Base-by-base conservation (phyloP, 2,888 invertebrate species). In the Nematopogon swammerdamellus region DNA sequence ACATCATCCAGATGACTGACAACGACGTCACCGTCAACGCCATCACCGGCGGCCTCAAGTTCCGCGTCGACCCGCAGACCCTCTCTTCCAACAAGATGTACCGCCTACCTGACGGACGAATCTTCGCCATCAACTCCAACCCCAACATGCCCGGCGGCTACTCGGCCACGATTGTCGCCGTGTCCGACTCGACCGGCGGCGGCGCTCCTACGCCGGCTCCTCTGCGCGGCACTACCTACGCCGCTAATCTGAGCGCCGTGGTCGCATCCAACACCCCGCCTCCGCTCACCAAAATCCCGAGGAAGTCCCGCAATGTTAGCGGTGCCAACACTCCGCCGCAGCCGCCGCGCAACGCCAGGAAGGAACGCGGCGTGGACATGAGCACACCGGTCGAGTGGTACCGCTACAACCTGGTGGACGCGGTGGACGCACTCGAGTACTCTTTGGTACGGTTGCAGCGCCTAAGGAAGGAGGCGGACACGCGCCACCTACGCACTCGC, bases 341-440 rank as follows among this genome's bases (percentile, higher is more conserved):
- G 3, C 52, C 43, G 10, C 53, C 54, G 44, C 20, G 45, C 14
- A 51, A 45, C 3, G 53, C 55, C 47, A 44, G 52, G 17, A 63
- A 70, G 52, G 60, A 67, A 45, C 64, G 64, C 52, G 73, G 77
- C 58, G 55, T 74, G 42, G 63, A 67, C 52, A 71, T 73, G 8
- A 44, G 16, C 18, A 50, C 50, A 2, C 75, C 80, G 16, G 67
- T 80, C 46, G 83, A 84, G 59, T 85, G 84, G 84, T 84, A 77
- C 57, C 73, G 83, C 51, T 83, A 81, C 56, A 84, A 84, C 54
- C 68, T 83, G 25, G 63, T 82, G 47, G 80, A 83, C 56, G 81
- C 84, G 1, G 73, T 81, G 20, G 80, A 83, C 53, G 76, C 84
- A 20, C 70, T 84, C 48, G 81, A 82, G 53, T 84, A 83, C 62